A percentile compares a stretch with the other conserved stretches of the same genome.
phyloP scores from a whole-genome alignment of 1,140 invertebrate genomes.

The Musca domestica region DNA sequence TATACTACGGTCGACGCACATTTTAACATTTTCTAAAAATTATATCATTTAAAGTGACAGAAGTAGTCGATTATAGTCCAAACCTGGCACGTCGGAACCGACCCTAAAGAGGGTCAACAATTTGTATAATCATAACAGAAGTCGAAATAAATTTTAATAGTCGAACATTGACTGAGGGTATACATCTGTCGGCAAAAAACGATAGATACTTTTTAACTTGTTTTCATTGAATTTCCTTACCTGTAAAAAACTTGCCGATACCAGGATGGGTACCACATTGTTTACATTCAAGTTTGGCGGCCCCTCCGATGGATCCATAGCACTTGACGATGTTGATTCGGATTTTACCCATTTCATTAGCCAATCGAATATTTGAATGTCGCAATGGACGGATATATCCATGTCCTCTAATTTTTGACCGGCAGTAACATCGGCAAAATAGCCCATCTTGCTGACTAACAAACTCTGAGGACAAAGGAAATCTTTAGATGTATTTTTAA shows the following conservation, averaged over 20 bases:
- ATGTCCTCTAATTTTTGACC: constrained; percentile 88
- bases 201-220: too few species aligned
- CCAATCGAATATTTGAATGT: constrained; percentile 92
- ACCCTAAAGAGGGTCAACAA: too few species aligned
- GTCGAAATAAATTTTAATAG: too few species aligned
- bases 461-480: constrained; percentile 84
- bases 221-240: neutral
- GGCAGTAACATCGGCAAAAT: constrained; percentile 85
- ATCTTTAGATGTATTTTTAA: constrained; percentile 81
- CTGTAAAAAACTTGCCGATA: constrained; percentile 88
- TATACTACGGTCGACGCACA: too few species aligned
- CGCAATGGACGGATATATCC: constrained; percentile 94
- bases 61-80: too few species aligned
- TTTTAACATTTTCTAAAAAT: too few species aligned
- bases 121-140: too few species aligned
- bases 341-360: constrained; percentile 92
- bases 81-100: too few species aligned
- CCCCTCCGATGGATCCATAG: constrained; percentile 59
- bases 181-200: too few species aligned
- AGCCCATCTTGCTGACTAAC: constrained; percentile 87
- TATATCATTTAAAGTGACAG: too few species aligned
- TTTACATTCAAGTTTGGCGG: constrained; percentile 71
- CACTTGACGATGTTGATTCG: constrained; percentile 37
- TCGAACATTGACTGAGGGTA: too few species aligned
- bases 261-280: constrained; percentile 87